Evolutionary conservation across 92 coral and sea anemone genomes (phyloP), one percentile per base, ranked within the genome.

Genomic region (Porites divaricata): DNA sequence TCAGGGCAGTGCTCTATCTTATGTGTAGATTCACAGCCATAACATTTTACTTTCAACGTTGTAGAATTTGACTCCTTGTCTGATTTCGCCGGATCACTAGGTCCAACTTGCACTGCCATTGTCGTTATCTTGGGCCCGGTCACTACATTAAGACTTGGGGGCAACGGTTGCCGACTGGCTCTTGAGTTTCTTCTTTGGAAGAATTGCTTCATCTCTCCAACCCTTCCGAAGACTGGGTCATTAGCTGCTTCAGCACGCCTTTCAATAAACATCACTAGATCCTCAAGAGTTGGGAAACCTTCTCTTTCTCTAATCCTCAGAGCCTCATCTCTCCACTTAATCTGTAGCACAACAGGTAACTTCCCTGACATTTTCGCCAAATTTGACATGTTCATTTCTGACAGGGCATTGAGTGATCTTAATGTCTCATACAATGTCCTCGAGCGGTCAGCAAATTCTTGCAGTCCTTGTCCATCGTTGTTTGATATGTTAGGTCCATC

Each of bases 351-450:
- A 26, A 26, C 35, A 26, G 35, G 35, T 26, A 26, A 26, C 35
- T 26, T 26, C 1, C 35, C 1, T 2, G 35, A 66, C 84, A 91
- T 79, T 81, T 88, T 81, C 13, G 84, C 87, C 62, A 91, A 69
- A 54, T 91, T 88, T 4, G 89, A 25, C 89, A 87, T 84, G 75
- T 91, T 88, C 94, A 87, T 87, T 77, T 91, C 94, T 12, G 81
- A 88, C 87, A 26, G 88, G 9, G 91, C 94, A 57, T 89, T 84
- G 78, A n/a, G n/a, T n/a, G n/a, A n/a, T n/a, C n/a, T n/a, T n/a
- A n/a, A n/a, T n/a, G n/a, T n/a, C n/a, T n/a, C n/a, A n/a, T n/a
- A 89, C 52, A 83, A 75, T 22, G 86, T 90, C 64, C 85, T 90
- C 20, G 85, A 63, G 24, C 74, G 87, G 50, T 90, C 94, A 16